Evolutionary conservation across 92 coral and sea anemone species (phyloP).

Genomic region (Porites rus): DNA sequence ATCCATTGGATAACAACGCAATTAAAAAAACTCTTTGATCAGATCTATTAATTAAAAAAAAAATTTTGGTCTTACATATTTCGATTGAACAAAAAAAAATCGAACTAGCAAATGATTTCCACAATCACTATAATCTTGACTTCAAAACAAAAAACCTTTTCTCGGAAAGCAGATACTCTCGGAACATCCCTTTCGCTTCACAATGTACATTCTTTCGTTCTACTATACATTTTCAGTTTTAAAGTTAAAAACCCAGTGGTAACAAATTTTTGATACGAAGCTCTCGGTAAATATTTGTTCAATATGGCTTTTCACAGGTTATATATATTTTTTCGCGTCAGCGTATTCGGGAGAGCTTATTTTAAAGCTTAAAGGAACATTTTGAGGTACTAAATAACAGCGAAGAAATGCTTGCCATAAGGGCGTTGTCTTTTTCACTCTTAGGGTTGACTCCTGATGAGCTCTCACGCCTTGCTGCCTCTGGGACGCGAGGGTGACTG

Average conservation of each 20-base stretch:
- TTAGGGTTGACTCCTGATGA: slow-evolving; percentile 54
- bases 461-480: slow-evolving; percentile 46
- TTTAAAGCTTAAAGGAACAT: too few relatives aligned
- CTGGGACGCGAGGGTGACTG: slow-evolving; percentile 45
- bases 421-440: not conserved
- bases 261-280: too few relatives aligned
- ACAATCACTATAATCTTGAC: not conserved
- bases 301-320: too few relatives aligned
- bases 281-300: too few relatives aligned
- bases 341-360: too few relatives aligned
- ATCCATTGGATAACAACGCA: slow-evolving; percentile 5
- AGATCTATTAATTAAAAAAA: not conserved
- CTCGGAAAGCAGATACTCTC: slow-evolving; percentile 6
- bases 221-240: too few relatives aligned
- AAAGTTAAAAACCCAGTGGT: too few relatives aligned
- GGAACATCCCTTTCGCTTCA: not conserved
- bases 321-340: too few relatives aligned
- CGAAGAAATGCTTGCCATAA: too few relatives aligned
- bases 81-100: not conserved
- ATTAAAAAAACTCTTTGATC: not conserved
- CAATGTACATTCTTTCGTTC: too few relatives aligned
- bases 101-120: not conserved
- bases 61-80: not conserved
- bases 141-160: slow-evolving; percentile 10
- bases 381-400: too few relatives aligned